phyloP scores from a whole-genome alignment of 2,888 invertebrate species.

The Eristalis pertinax region DNA sequence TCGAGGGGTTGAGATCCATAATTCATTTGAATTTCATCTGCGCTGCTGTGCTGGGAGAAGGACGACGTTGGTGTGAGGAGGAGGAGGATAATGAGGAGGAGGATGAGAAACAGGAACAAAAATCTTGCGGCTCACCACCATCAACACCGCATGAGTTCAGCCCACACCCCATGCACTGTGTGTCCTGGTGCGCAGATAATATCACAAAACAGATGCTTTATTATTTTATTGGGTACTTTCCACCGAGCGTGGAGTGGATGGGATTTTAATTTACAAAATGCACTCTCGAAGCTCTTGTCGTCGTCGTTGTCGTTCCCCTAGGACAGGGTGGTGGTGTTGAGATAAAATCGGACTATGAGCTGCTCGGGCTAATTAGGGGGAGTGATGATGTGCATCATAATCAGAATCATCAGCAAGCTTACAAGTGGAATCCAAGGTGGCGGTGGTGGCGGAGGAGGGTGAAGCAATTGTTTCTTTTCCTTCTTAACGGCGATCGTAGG shows the following conservation, averaged over 20 bases:
- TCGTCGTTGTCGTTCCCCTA: background rate
- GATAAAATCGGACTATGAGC: slow-evolving; percentile 39
- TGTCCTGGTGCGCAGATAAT: slow-evolving; percentile 33
- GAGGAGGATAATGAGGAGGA: background rate
- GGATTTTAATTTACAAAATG: slow-evolving; percentile 58
- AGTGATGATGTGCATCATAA: slow-evolving; percentile 37
- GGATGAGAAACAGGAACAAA: background rate
- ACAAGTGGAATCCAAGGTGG: slow-evolving; percentile 4
- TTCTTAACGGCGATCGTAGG: too few species aligned
- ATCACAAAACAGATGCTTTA: slow-evolving; percentile 68
- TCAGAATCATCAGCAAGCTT: slow-evolving; percentile 8
- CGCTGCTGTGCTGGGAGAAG: background rate
- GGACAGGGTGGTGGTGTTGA: slow-evolving; percentile 1
- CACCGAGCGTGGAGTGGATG: slow-evolving; percentile 5
- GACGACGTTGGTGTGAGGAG: background rate
- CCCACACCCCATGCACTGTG: background rate
- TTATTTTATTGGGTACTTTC: slow-evolving; percentile 59
- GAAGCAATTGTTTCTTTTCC: background rate
- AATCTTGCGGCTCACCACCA: background rate
- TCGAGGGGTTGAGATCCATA: slow-evolving; percentile 45
- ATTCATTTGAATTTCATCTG: slow-evolving; percentile 42
- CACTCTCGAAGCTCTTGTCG: slow-evolving; percentile 7
- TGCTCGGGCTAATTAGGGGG: slow-evolving; percentile 48
- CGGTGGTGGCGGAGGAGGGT: too few species aligned
- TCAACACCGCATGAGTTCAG: background rate